Percentiles rank a stretch among this genome's conserved stretches.
Evolutionary conservation across 2,113 vertebrate genomes (phyloP).

Genomic region (Zapornia atra): DNA sequence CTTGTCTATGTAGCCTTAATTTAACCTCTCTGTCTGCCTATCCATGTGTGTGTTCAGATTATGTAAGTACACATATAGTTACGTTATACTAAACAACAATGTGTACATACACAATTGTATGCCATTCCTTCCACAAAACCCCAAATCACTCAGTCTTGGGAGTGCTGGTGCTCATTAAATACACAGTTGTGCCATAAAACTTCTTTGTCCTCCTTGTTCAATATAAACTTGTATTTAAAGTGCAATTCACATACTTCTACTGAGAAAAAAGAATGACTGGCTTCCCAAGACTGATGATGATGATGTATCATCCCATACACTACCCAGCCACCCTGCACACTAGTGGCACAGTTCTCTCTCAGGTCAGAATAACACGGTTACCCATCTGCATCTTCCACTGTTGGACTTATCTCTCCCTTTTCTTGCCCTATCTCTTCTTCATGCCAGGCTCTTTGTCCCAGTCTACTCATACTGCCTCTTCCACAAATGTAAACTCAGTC

Average conservation of each 20-base stretch:
- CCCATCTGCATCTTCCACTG: background rate
- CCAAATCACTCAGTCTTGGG: background rate
- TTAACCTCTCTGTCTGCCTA: background rate
- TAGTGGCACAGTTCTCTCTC: background rate
- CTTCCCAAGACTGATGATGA: background rate
- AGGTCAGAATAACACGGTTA: background rate
- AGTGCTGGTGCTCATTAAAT: background rate
- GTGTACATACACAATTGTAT: background rate
- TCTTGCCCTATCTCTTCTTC: background rate
- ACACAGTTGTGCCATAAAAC: background rate
- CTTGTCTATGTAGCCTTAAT: background rate
- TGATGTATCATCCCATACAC: accelerated
- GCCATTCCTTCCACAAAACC: background rate
- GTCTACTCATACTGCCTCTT: background rate
- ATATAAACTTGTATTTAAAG: background rate
- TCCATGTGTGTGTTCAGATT: background rate
- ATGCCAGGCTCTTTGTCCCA: background rate
- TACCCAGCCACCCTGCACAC: background rate
- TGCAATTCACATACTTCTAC: background rate
- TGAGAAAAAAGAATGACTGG: background rate
- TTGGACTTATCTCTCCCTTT: background rate
- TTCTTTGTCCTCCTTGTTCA: background rate
- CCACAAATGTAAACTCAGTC: background rate
- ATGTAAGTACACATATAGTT: background rate
- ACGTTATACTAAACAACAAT: background rate